Evolutionary conservation across 2,888 invertebrate species (phyloP).

Genomic region (Chymomyza caudatula): DNA sequence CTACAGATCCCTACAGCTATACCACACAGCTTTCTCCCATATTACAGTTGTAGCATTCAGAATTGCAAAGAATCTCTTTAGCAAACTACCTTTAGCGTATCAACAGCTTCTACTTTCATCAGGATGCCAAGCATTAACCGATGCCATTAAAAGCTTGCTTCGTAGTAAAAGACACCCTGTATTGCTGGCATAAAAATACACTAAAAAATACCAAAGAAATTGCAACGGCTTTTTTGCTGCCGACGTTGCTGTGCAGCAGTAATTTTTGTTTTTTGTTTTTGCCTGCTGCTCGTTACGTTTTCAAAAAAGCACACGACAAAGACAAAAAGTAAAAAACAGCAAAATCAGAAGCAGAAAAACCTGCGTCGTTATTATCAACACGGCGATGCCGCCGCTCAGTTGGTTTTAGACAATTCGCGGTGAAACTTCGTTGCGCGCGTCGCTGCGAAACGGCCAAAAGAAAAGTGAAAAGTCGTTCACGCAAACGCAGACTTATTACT

Average conservation of each 20-base stretch:
- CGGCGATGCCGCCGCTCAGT: slow-evolving; percentile 43
- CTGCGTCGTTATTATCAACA: slow-evolving; percentile 36
- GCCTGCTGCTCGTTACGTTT: not conserved
- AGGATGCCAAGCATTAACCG: no score
- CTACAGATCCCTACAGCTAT: no score
- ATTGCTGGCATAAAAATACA: not conserved
- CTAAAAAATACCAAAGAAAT: slow-evolving; percentile 4
- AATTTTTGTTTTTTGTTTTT: not conserved
- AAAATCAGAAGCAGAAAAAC: not conserved
- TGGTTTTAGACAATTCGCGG: slow-evolving; percentile 51
- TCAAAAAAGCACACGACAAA: not conserved
- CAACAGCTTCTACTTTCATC: no score
- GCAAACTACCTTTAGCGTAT: no score
- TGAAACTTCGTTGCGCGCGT: slow-evolving; percentile 46
- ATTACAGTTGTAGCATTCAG: no score
- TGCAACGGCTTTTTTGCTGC: not conserved
- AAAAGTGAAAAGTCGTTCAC: slow-evolving; percentile 33
- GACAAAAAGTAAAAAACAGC: not conserved
- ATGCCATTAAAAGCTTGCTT: no score
- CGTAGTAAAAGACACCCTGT: no score
- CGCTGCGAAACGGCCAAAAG: slow-evolving; percentile 5
- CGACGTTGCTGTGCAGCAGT: not conserved
- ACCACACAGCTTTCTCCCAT: no score
- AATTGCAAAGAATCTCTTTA: no score
- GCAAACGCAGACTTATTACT: not conserved